Conservation (phyloP, 2,113 vertebrate genomes). For the Nicator chloris region DNA sequence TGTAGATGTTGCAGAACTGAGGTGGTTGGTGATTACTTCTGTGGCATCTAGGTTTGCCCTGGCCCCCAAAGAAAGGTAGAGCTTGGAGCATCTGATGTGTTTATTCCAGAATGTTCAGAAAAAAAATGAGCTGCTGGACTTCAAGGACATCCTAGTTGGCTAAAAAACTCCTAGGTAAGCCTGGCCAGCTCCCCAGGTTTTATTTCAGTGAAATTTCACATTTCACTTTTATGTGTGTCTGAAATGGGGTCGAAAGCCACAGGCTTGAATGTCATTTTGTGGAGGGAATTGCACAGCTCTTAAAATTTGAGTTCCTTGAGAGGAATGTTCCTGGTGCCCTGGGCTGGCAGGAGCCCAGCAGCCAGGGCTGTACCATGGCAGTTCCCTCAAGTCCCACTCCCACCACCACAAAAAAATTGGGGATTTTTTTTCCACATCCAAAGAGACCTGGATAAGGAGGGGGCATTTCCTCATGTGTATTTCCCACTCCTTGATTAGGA, state of each 20-base stretch:
- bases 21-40: neutral
- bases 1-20: neutral
- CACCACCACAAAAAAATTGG: neutral
- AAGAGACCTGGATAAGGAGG: neutral
- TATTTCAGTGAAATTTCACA: neutral
- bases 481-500: neutral
- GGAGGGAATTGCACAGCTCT: neutral
- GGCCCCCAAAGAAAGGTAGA: neutral
- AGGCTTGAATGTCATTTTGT: neutral
- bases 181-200: neutral
- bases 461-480: neutral
- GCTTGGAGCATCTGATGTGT: neutral
- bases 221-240: neutral
- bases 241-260: neutral
- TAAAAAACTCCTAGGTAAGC: neutral
- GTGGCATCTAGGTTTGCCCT: neutral
- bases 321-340: neutral
- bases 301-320: neutral
- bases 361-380: neutral
- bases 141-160: neutral
- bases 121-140: neutral
- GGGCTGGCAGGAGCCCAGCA: neutral
- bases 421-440: neutral
- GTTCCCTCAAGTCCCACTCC: fast-evolving
- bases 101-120: neutral